Evolutionary conservation across 2,888 invertebrate species (phyloP), one percentile per base, ranked within the genome.

Genomic region (Cephus sareptanus): DNA sequence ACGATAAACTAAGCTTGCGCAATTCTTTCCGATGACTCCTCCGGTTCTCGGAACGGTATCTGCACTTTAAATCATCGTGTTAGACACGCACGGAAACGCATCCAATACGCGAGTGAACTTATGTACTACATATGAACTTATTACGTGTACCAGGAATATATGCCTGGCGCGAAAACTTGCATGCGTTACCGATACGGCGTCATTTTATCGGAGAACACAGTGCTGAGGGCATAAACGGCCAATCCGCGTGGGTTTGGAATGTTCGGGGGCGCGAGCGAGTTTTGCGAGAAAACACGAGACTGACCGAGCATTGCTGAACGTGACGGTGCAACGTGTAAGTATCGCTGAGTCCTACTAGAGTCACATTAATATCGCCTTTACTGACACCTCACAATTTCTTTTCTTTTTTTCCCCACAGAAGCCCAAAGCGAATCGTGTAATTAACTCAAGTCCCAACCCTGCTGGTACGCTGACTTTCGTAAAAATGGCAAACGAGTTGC

Each of bases 181-280:
- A 56, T 56, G 23, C 23, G 56, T 56, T 56, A 23, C 56, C 56
- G 56, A 56, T 56, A 56, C 56, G 56, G 56, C 56, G 56, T 56
- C 23, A 56, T 56, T 56, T 56, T 56, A 56, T 56, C 56, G 23
- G 56, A 23, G 56, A 56, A 56, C 56, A 23, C 56, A 56, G 56
- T 23, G 23, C 56, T 23, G 56, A 56, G 56, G 56, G 56, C 23
- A 56, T 56, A 85, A 81, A 85, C 83, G 76, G 83, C 81, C 80
- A 84, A 84, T 87, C 56, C 82, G 88, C 88, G 88, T 88, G 85
- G 88, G 88, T 83, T 88, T 84, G 87, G 88, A 88, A 88, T 88
- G 86, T 83, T 82, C 84, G 85, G 56, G 56, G 85, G 85, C 83
- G 85, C 87, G 86, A 87, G 87, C 88, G 83, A 82, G 79, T 85